phyloP scores from a whole-genome alignment of 2,888 invertebrate species.

The Phortica okadai region DNA sequence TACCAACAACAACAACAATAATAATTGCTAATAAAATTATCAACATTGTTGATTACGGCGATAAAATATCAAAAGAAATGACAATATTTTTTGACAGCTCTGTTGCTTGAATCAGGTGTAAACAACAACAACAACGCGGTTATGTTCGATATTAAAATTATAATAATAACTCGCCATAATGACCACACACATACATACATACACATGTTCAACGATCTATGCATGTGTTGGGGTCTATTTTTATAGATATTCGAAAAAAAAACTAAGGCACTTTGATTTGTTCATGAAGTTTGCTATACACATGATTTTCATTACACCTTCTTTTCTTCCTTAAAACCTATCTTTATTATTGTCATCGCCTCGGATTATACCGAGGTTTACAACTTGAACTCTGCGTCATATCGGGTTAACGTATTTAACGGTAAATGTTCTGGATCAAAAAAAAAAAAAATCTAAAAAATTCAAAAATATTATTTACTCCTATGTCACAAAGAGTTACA shows the following conservation, averaged over 20 bases:
- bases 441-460: too few species aligned
- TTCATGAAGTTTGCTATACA: background rate
- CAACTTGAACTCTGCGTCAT: too few species aligned
- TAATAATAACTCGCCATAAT: background rate
- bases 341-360: too few species aligned
- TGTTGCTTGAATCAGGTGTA: background rate
- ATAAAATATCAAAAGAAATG: background rate
- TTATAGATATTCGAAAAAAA: too few species aligned
- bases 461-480: too few species aligned
- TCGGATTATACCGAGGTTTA: too few species aligned
- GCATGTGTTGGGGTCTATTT: too few species aligned
- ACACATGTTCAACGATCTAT: background rate
- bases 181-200: background rate
- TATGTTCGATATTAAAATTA: background rate
- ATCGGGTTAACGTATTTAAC: too few species aligned
- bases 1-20: background rate
- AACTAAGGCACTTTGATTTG: too few species aligned
- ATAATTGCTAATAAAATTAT: background rate
- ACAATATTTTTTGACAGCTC: background rate
- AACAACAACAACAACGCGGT: background rate
- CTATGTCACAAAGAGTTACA: conserved; percentile 42
- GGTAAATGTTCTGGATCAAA: too few species aligned
- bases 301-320: too few species aligned
- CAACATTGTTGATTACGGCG: background rate
- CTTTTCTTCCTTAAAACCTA: too few species aligned